Base-by-base conservation (phyloP, 2,888 invertebrate species). In the Cyclophora punctaria region DNA sequence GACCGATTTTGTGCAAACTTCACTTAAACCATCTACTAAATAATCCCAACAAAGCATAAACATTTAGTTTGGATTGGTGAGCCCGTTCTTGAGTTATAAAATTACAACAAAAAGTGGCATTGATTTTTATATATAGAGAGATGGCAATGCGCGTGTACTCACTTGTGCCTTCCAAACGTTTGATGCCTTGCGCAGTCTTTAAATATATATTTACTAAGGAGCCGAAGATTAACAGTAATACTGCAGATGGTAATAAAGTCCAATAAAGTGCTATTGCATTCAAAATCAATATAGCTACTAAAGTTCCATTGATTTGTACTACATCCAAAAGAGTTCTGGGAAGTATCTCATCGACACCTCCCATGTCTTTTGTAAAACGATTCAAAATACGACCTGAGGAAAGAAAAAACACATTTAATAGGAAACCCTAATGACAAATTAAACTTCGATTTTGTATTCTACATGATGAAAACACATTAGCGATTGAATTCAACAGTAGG, bases 321-420 rank as follows among this genome's bases (percentile, higher is more conserved):
- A 93, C 91, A 67, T 94, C 94, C 35, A 95, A 71, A 33, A 93
- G 75, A 0, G 92, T 91, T 63, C 93, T 91, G 0, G 95, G 94
- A 44, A 95, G 73, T 46, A 93, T 81, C 68, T 96, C 95, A 69
- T 96, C 96, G 51, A 96, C 90, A 0, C 93, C 90, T 1, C 95
- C 95, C 72, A 96, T 92, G 74, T 97, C 97, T 73, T 96, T 96
- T 3, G 96, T 93, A 69, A 97, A 96, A 48, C 96, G 76, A 59
- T 90, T 90, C 45, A 97, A 85, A 57, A 97, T 94, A 48, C 94
- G 89, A 41, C 94, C 94, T 88, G 63, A 43, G 69, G 20, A 20
- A 20, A 20, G 20, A 20, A 41, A 50, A 35, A 49, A 43, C 5
- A 0, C 34, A 41, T 41, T 41, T 20, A 34, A 44, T 44, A 20